phyloP scores from a whole-genome alignment of 1,140 invertebrate species.

The Papilio machaon region DNA sequence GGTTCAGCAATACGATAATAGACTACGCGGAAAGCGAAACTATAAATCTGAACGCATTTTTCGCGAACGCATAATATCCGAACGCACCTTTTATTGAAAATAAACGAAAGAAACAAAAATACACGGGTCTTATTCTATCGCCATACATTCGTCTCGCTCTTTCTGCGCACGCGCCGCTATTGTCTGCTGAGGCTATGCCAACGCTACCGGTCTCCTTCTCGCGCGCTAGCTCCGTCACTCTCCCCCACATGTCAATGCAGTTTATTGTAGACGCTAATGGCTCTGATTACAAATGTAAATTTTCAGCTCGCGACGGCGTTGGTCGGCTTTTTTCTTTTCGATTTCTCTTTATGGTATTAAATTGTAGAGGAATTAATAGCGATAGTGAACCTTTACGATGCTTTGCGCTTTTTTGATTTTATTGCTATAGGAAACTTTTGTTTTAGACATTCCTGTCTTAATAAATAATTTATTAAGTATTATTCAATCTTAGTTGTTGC shows the following conservation, averaged over 20 bases:
- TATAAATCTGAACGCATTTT: constrained; percentile 78
- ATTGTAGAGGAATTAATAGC: constrained; percentile 75
- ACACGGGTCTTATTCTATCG: constrained; percentile 54
- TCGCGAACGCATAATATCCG: constrained; percentile 78
- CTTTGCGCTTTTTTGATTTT: constrained; percentile 50
- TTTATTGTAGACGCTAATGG: constrained; percentile 81
- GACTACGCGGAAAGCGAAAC: constrained; percentile 73
- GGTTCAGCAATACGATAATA: constrained; percentile 57
- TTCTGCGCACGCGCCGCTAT: constrained; percentile 73
- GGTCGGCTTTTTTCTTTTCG: constrained; percentile 76
- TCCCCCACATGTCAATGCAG: constrained; percentile 76
- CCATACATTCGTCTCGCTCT: constrained; percentile 61
- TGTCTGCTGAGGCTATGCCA: constrained; percentile 64
- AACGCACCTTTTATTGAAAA: constrained; percentile 77
- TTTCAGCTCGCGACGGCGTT: constrained; percentile 78
- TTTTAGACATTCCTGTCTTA: not conserved
- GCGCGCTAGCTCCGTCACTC: constrained; percentile 65
- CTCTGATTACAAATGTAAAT: constrained; percentile 82
- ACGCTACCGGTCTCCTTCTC: constrained; percentile 56
- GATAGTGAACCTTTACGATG: constrained; percentile 50
- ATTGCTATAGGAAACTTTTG: not conserved
- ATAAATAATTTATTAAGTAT: constrained; percentile 21
- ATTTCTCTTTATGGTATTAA: constrained; percentile 79
- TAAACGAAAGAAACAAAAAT: constrained; percentile 49
- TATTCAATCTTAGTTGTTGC: not conserved